phyloP scores from a whole-genome alignment of 2,888 invertebrate genomes.

The Microchrysa polita region DNA sequence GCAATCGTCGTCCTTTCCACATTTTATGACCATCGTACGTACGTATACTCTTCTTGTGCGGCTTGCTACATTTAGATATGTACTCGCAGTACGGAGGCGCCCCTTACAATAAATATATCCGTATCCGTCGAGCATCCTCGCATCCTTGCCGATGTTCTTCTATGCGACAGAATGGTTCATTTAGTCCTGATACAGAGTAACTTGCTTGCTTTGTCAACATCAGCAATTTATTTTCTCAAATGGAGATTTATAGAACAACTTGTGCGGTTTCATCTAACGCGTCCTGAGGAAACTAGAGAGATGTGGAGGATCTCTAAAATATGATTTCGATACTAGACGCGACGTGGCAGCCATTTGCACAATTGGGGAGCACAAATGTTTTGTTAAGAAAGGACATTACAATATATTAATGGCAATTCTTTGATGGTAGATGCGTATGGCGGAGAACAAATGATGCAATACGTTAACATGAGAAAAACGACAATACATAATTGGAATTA shows the following conservation, averaged over 20 bases:
- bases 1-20: slow-evolving; percentile 12
- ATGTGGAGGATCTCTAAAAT: neutral
- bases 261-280: slow-evolving; percentile 20
- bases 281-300: too few species aligned
- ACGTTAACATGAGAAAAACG: too few species aligned
- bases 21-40: neutral
- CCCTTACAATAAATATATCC: neutral
- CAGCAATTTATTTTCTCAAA: slow-evolving; percentile 42
- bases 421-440: slow-evolving; percentile 9
- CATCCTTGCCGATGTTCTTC: neutral
- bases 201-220: slow-evolving; percentile 42
- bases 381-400: slow-evolving; percentile 7
- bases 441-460: too few species aligned
- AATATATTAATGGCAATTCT: slow-evolving; percentile 20
- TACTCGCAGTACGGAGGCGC: neutral
- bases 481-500: too few species aligned
- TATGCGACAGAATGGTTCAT: slow-evolving; percentile 14
- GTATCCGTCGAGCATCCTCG: too few species aligned
- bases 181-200: slow-evolving; percentile 6
- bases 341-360: neutral
- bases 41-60: slow-evolving; percentile 14
- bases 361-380: neutral
- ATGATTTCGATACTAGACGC: neutral
- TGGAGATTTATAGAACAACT: slow-evolving; percentile 41
- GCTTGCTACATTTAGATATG: neutral